phyloP scores from a whole-genome alignment of 1,140 invertebrate genomes.

The Micrasema minimum region DNA sequence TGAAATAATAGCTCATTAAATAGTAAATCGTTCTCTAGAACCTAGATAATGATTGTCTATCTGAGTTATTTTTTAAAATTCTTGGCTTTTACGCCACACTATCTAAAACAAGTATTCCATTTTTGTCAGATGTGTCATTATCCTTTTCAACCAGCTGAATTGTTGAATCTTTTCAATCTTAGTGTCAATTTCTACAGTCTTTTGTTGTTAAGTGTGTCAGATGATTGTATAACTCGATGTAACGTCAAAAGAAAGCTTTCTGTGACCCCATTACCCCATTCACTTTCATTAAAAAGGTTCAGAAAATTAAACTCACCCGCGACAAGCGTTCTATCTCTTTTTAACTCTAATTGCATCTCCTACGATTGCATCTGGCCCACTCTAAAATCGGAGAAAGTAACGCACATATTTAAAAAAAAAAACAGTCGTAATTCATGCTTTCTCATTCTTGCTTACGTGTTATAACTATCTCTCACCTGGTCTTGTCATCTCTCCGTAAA shows the following conservation, averaged over 20 bases:
- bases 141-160: too few relatives aligned
- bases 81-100: too few relatives aligned
- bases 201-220: slow-evolving; percentile 17
- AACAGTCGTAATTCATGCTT: slow-evolving; percentile 6
- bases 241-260: slow-evolving; percentile 32
- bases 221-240: slow-evolving; percentile 9
- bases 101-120: too few relatives aligned
- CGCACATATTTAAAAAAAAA: slow-evolving; percentile 12
- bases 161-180: too few relatives aligned
- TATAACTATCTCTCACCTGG: slow-evolving; percentile 20
- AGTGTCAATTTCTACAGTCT: background rate
- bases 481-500: slow-evolving; percentile 40
- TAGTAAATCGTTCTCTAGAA: too few relatives aligned
- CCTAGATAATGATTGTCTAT: too few relatives aligned
- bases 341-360: background rate
- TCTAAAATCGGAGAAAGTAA: slow-evolving; percentile 38
- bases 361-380: background rate
- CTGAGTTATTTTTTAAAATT: too few relatives aligned
- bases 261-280: slow-evolving; percentile 46
- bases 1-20: too few relatives aligned
- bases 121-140: too few relatives aligned
- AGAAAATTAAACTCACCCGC: slow-evolving; percentile 20
- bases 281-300: slow-evolving; percentile 47
- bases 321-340: slow-evolving; percentile 19
- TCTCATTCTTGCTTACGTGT: slow-evolving; percentile 37